Evolutionary conservation across 1,140 invertebrate genomes (phyloP), one percentile per base, ranked within the genome.

Genomic region (Probaryconus sp.): DNA sequence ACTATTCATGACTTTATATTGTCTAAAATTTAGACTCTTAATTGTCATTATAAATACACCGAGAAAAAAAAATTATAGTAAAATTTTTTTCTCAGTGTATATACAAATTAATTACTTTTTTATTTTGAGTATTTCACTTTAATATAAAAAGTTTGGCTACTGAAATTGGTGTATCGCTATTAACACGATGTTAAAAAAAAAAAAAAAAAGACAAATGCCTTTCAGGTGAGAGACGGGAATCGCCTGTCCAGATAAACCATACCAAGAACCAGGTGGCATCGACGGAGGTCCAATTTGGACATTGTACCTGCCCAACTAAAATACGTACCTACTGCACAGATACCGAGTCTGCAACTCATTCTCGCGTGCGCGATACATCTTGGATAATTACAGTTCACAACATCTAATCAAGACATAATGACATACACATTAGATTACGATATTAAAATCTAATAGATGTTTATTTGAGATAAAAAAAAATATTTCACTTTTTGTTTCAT

Each of bases 211-310:
- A 67, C 61, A 56, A 73, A 56, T 61, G 70, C 47, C 21, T 51
- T 64, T 10, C 68, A 24, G 35, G 5, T 51, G 60, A 53, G 37
- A 30, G 21, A 35, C 45, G 16, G 43, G 20, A 31, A 21, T 56
- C 35, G 43, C 42, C 28, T 40, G 33, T 33, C 26, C 4, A 21
- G 21, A 13, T 16, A 42, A 28, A 20, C 33, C 20, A 51, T 64
- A 67, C 38, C 28, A 40, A 40, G 61, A 67, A 65, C 55, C 70
- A 73, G 70, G 55, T 67, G 61, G 47, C 68, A 48, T 64, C 60
- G 28, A 26, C 13, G 68, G 58, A 72, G 68, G 69, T 72, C 69
- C 61, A 60, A 60, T 65, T 61, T 61, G 53, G 20, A 24, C 37
- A 14, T 16, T 24, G 55, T 51, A 21, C 47, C 47, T 53, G 45